Conservation (phyloP, 2,797 vertebrate genomes). For the Muscicapa comitata region DNA sequence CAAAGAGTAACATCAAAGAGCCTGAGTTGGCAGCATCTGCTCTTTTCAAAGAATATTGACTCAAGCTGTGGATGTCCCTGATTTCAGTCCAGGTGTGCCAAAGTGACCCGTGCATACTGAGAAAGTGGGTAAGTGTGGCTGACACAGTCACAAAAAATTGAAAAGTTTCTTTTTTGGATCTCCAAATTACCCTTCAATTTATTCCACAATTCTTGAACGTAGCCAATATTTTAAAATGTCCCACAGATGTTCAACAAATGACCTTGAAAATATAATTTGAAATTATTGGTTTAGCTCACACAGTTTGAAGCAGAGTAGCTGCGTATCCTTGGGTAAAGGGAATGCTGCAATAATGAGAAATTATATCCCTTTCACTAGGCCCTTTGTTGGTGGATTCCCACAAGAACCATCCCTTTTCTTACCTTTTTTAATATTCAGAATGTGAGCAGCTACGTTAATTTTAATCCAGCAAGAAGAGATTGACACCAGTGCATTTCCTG, state of each 20-base stretch:
- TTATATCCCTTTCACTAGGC: not conserved
- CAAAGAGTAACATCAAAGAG: not conserved
- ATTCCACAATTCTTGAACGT: not conserved
- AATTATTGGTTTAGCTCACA: not conserved
- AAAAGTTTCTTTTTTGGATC: not conserved
- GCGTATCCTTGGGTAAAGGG: not conserved
- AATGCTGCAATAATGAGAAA: not conserved
- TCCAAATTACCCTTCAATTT: not conserved
- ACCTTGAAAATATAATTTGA: not conserved
- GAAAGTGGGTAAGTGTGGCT: not conserved
- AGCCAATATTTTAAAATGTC: not conserved
- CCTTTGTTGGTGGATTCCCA: not conserved
- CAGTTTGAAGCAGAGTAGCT: not conserved
- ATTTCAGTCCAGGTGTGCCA: not conserved
- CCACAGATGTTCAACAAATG: not conserved
- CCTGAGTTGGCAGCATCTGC: not conserved
- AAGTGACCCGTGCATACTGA: not conserved
- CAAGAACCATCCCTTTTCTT: not conserved
- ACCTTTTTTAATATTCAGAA: not conserved
- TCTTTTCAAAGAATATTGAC: not conserved
- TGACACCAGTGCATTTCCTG: not conserved
- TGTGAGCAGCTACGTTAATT: accelerated
- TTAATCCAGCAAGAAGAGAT: not conserved
- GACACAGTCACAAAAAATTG: not conserved
- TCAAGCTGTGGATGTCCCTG: not conserved